These are phyloP conservation scores for Valencia hispanica DNA, from an alignment of 2,797 vertebrate genomes.

Conservation along the genomic window DNA sequence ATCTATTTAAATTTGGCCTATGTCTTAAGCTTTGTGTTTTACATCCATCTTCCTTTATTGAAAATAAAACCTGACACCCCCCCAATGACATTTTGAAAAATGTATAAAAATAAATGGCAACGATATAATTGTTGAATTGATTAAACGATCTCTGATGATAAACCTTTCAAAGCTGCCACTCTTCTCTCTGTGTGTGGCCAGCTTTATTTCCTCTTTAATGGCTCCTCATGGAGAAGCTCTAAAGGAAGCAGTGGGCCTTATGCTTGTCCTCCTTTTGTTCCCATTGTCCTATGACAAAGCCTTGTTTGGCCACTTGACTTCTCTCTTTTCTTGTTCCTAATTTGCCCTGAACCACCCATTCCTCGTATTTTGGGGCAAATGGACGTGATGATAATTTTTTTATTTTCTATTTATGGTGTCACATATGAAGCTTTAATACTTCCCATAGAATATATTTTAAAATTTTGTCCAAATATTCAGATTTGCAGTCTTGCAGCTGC, in stretches of 20 bases:
- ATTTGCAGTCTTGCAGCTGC: neutral
- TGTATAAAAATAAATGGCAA: neutral
- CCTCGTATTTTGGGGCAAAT: conserved; percentile 1
- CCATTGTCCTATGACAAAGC: conserved; percentile 58
- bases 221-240: conserved; percentile 54
- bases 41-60: neutral
- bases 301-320: conserved; percentile 57
- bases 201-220: conserved; percentile 62
- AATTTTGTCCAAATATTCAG: neutral
- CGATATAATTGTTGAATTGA: neutral
- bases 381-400: no score
- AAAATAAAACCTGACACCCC: neutral
- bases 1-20: no score
- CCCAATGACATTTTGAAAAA: no score
- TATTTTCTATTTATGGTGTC: no score
- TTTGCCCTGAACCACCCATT: conserved; percentile 6
- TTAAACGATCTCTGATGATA: neutral
- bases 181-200: conserved; percentile 35
- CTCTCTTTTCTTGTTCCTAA: conserved; percentile 9
- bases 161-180: conserved; percentile 3
- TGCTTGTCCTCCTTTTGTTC: conserved; percentile 59
- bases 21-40: no score
- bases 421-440: neutral
- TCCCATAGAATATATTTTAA: neutral
- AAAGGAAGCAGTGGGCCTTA: conserved; percentile 60